phyloP scores from a whole-genome alignment of 2,888 invertebrate genomes.

The Caenorhabditis auriculariae region DNA sequence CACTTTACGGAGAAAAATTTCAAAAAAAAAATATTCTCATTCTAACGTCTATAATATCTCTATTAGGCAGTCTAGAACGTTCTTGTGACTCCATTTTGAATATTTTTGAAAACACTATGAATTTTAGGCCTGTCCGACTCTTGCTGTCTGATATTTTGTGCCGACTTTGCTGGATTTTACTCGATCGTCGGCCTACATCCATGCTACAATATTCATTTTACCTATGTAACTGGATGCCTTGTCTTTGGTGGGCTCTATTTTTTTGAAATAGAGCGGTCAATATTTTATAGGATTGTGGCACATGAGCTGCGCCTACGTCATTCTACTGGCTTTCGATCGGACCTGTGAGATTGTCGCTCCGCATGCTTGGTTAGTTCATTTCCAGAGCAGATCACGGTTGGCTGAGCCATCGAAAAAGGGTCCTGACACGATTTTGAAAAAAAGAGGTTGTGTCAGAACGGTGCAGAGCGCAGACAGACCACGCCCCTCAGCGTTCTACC shows the following conservation, averaged over 20 bases:
- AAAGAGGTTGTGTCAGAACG: no score
- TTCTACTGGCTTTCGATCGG: slow-evolving; percentile 28
- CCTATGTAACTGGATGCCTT: slow-evolving; percentile 21
- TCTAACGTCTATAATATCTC: no score
- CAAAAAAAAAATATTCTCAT: no score
- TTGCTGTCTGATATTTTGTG: slow-evolving; percentile 25
- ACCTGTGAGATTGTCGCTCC: slow-evolving; percentile 20
- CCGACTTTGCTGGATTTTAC: slow-evolving; percentile 29
- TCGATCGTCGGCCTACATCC: slow-evolving; percentile 25
- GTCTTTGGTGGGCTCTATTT: slow-evolving; percentile 13
- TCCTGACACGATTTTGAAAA: no score
- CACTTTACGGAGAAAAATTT: no score
- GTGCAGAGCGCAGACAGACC: no score
- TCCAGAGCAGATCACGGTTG: no score
- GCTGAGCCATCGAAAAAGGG: no score
- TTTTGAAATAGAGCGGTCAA: not conserved
- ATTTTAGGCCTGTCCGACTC: slow-evolving; percentile 19
- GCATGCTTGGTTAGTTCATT: slow-evolving; percentile 4
- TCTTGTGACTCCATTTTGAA: no score
- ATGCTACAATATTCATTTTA: slow-evolving; percentile 20
- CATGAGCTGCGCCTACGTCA: slow-evolving; percentile 28
- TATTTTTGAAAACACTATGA: no score
- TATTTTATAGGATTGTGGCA: slow-evolving; percentile 27
- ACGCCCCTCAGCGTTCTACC: no score
- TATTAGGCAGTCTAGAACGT: no score